These are phyloP conservation scores for Clarias platycephalus DNA, from an alignment of 2,797 vertebrate species.

Conservation along the genomic window DNA sequence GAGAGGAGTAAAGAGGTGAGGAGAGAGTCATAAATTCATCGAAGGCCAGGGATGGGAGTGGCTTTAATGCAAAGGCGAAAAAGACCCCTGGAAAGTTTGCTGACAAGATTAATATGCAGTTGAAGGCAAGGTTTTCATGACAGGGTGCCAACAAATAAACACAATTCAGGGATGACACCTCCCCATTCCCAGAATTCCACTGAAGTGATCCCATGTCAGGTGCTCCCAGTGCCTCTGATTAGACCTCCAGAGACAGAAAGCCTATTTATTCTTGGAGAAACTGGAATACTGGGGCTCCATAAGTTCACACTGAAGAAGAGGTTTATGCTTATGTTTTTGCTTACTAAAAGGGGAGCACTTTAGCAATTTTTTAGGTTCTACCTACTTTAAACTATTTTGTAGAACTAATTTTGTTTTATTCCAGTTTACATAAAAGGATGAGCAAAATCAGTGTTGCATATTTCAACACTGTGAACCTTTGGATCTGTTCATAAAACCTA, in stretches of 20 bases:
- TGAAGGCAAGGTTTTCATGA: constrained; percentile 87
- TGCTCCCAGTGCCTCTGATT: constrained; percentile 63
- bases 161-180: constrained; percentile 84
- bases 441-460: not conserved
- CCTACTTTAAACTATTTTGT: not conserved
- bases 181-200: constrained; percentile 72
- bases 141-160: constrained; percentile 95
- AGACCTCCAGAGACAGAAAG: constrained; percentile 62
- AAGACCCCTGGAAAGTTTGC: constrained; percentile 72
- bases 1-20: constrained; percentile 50
- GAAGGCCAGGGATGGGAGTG: constrained; percentile 34
- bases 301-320: constrained; percentile 70
- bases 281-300: constrained; percentile 62
- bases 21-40: constrained; percentile 69
- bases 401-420: not conserved
- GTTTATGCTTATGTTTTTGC: constrained; percentile 68
- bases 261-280: constrained; percentile 70
- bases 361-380: no score
- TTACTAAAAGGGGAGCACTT: constrained; percentile 57
- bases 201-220: constrained; percentile 70
- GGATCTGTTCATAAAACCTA: not conserved
- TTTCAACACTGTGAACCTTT: not conserved
- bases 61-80: constrained; percentile 58
- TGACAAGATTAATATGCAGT: constrained; percentile 92
- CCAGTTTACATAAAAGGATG: not conserved